Evolutionary conservation across 2,888 invertebrate genomes (phyloP).

Genomic region (Oscheius sp.): DNA sequence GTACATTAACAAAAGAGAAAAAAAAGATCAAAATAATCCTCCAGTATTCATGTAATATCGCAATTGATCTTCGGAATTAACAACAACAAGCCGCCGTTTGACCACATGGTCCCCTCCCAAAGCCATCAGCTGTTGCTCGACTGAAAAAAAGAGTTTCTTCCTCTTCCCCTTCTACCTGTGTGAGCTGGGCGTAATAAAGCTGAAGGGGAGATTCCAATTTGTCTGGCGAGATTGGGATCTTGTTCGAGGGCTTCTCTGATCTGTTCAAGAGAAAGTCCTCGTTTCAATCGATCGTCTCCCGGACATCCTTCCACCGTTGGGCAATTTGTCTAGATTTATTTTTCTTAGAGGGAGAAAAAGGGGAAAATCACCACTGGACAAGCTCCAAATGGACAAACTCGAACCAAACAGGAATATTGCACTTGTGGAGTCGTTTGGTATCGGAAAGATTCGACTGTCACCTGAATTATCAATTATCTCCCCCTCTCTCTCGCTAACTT

Average conservation of each 20-base stretch:
- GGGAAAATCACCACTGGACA: slow-evolving; percentile 56
- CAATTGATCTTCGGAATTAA: slow-evolving; percentile 69
- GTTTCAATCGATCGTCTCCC: slow-evolving; percentile 34
- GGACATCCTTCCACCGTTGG: slow-evolving; percentile 67
- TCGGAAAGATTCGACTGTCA: slow-evolving; percentile 70
- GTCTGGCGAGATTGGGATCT: slow-evolving; percentile 62
- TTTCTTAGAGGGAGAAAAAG: neutral
- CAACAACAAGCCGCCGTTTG: slow-evolving; percentile 64
- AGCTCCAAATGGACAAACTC: slow-evolving; percentile 67
- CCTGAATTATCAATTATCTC: slow-evolving; percentile 34
- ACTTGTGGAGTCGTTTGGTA: slow-evolving; percentile 70
- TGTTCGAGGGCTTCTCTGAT: slow-evolving; percentile 59
- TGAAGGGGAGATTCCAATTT: slow-evolving; percentile 53
- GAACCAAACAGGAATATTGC: slow-evolving; percentile 68
- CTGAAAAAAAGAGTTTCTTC: slow-evolving; percentile 33
- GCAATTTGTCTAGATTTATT: slow-evolving; percentile 52
- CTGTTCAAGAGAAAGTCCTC: slow-evolving; percentile 48
- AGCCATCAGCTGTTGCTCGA: slow-evolving; percentile 63
- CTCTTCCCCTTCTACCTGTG: neutral
- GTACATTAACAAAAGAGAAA: slow-evolving; percentile 4
- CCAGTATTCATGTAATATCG: slow-evolving; percentile 53
- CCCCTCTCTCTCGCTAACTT: slow-evolving; percentile 32
- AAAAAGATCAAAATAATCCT: slow-evolving; percentile 33
- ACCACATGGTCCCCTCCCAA: slow-evolving; percentile 69
- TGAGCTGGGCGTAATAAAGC: slow-evolving; percentile 30